phyloP scores from a whole-genome alignment of 2,113 vertebrate species.

The Chaenocephalus aceratus region DNA sequence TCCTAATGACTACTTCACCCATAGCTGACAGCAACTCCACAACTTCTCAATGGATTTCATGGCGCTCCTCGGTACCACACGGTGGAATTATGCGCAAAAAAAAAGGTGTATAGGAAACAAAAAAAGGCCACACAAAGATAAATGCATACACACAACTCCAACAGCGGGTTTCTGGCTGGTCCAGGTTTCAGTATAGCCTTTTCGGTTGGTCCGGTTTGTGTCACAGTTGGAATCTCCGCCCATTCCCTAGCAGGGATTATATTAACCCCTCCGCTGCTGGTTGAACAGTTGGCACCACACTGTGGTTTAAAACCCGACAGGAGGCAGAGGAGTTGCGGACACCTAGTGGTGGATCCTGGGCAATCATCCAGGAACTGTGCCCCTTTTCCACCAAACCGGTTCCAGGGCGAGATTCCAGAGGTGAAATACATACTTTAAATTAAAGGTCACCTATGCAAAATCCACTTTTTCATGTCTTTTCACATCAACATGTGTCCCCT shows the following conservation, averaged over 20 bases:
- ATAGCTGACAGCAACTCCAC: slow-evolving; percentile 6
- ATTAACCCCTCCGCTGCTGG: slow-evolving; percentile 51
- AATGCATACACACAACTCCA: neutral
- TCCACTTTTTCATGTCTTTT: too few relatives aligned
- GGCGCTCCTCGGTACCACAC: neutral
- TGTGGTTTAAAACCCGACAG: neutral
- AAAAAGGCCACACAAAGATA: neutral
- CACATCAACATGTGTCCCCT: too few relatives aligned
- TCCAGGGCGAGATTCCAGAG: too few relatives aligned
- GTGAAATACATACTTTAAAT: too few relatives aligned
- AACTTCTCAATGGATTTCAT: neutral
- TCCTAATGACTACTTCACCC: slow-evolving; percentile 16
- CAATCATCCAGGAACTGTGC: neutral
- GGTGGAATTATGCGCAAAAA: neutral
- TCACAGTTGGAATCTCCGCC: slow-evolving; percentile 64
- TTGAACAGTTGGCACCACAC: neutral
- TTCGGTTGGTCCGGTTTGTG: slow-evolving; percentile 26
- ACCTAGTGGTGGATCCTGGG: slow-evolving; percentile 3
- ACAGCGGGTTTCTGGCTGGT: neutral
- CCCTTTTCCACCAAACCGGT: too few relatives aligned
- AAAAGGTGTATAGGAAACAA: too few relatives aligned
- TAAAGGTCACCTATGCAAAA: too few relatives aligned
- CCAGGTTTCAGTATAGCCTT: neutral
- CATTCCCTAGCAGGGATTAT: neutral
- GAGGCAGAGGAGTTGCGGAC: neutral